phyloP scores from a whole-genome alignment of 2,113 vertebrate species.

The Shinisaurus crocodilurus region DNA sequence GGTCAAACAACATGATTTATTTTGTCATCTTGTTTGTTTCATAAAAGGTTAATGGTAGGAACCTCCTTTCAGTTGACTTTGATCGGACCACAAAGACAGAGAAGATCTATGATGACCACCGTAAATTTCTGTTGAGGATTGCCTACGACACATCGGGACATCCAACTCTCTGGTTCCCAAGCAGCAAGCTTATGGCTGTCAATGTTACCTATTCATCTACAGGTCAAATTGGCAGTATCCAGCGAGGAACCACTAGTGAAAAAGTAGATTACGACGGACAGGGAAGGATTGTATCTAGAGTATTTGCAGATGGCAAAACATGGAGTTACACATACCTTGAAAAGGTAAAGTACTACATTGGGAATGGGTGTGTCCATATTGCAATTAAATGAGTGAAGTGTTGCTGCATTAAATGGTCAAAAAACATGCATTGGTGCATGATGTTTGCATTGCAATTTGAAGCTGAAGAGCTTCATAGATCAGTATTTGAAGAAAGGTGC shows the following conservation, averaged over 20 bases:
- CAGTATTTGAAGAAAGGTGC: not conserved
- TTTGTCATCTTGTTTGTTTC: conserved; percentile 70
- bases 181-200: conserved; percentile 96
- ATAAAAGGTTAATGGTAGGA: conserved; percentile 95
- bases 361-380: not conserved
- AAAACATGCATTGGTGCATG: not conserved
- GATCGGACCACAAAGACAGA: conserved; percentile 96
- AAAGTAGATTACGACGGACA: conserved; percentile 92
- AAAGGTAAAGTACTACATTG: conserved; percentile 81
- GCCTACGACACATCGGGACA: conserved; percentile 93
- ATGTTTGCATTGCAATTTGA: not conserved
- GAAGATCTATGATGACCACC: conserved; percentile 99
- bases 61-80: conserved; percentile 98
- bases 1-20: conserved; percentile 58
- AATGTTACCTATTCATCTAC: conserved; percentile 94
- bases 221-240: conserved; percentile 93
- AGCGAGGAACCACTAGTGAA: conserved; percentile 92
- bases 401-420: not conserved
- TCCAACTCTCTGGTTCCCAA: conserved; percentile 95
- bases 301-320: conserved; percentile 96
- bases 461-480: not conserved
- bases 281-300: conserved; percentile 90
- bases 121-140: conserved; percentile 97
- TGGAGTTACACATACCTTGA: conserved; percentile 99
- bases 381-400: not conserved